Conservation (phyloP, 2,797 vertebrate genomes). For the Phoeniculus purpureus region DNA sequence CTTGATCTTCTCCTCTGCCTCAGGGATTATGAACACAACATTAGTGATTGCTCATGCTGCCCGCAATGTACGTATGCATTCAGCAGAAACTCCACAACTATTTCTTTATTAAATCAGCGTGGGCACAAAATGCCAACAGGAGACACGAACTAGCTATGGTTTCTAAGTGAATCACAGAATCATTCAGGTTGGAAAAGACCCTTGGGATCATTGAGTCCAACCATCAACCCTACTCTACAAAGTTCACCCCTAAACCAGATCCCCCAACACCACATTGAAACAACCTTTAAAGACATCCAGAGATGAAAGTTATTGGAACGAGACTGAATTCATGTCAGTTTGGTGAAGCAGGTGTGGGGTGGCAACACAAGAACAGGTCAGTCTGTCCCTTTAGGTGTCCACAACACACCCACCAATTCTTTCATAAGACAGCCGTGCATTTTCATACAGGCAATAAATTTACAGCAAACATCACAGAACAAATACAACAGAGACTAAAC, state of each 20-base stretch:
- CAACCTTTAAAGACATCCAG: too few relatives aligned
- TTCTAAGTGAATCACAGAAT: background rate
- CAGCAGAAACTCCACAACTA: background rate
- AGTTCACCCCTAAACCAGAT: too few relatives aligned
- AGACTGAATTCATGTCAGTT: background rate
- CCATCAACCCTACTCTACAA: too few relatives aligned
- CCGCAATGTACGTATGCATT: background rate
- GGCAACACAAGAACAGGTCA: background rate
- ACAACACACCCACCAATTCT: background rate
- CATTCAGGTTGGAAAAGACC: too few relatives aligned
- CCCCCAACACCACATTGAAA: too few relatives aligned
- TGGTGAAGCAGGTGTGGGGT: background rate
- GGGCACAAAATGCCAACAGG: background rate
- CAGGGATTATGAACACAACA: slow-evolving; percentile 1
- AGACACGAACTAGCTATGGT: background rate
- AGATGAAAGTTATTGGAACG: background rate
- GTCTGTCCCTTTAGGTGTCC: background rate
- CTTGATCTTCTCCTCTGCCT: slow-evolving; percentile 50
- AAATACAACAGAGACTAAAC: background rate
- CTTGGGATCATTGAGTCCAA: too few relatives aligned
- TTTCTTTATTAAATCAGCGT: background rate
- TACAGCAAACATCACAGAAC: background rate
- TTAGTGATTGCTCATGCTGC: background rate
- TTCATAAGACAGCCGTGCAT: background rate
- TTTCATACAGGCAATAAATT: background rate